Percentiles rank a stretch among this genome's conserved stretches.
Conservation (phyloP, 2,113 vertebrate genomes). For the Ardeotis arabs region DNA sequence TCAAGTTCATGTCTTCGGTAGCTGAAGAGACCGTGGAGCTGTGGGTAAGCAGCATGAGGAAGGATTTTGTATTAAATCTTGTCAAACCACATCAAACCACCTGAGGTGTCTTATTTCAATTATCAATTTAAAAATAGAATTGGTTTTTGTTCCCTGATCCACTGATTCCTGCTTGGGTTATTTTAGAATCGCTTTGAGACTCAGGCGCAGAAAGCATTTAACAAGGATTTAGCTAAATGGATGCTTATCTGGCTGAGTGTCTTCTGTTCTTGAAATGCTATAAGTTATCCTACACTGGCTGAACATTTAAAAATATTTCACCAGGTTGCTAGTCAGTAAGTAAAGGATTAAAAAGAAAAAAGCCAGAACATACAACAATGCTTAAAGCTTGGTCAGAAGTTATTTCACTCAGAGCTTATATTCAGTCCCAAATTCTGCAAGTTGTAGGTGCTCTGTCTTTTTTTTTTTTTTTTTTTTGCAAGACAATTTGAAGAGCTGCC, state of each 20-base stretch:
- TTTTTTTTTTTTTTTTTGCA: not conserved
- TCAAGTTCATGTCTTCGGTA: not conserved
- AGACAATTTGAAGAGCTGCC: not conserved
- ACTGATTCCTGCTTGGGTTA: not conserved
- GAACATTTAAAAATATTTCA: not conserved
- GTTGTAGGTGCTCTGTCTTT: not conserved
- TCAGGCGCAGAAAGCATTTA: not conserved
- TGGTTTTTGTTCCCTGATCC: not conserved
- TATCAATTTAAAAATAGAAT: slow-evolving; percentile 47
- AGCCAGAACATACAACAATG: not conserved
- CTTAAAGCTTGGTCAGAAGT: not conserved
- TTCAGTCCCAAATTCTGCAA: not conserved
- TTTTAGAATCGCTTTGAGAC: not conserved
- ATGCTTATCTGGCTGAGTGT: not conserved
- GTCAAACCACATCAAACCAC: not conserved
- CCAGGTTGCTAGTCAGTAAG: not conserved
- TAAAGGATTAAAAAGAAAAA: not conserved
- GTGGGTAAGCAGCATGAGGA: not conserved
- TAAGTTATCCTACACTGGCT: not conserved
- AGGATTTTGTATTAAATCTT: not conserved
- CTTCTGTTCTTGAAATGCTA: not conserved
- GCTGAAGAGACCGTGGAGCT: not conserved
- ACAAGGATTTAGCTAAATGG: slow-evolving; percentile 8
- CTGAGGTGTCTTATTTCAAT: slow-evolving; percentile 37
- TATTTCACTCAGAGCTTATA: not conserved